phyloP scores from a whole-genome alignment of 1,140 invertebrate species.

The Drosophila yakuba region DNA sequence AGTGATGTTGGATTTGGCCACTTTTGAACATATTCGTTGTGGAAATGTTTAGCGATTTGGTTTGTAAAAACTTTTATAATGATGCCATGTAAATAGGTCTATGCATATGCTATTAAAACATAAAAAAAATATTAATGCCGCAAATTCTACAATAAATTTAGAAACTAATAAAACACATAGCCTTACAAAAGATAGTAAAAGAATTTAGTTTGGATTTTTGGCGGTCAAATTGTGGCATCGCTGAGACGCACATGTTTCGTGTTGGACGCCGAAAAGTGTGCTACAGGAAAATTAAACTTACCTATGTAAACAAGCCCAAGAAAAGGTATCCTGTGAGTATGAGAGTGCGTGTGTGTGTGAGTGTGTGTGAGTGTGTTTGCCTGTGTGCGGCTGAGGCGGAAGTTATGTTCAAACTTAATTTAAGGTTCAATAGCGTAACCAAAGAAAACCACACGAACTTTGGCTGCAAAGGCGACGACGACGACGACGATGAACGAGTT shows the following conservation, averaged over 20 bases:
- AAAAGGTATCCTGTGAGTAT: constrained; percentile 53
- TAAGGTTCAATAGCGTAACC: constrained; percentile 84
- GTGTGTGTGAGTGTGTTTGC: constrained; percentile 21
- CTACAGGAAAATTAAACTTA: constrained; percentile 84
- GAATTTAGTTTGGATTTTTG: background rate
- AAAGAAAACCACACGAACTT: constrained; percentile 83
- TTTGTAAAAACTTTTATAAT: too few species aligned
- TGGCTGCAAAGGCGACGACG: constrained; percentile 56
- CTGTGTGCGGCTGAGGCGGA: constrained; percentile 38
- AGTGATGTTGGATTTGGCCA: constrained; percentile 4
- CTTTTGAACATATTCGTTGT: background rate
- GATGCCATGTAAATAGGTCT: too few species aligned
- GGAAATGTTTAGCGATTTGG: too few species aligned
- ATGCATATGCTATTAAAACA: too few species aligned
- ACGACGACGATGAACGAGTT: constrained; percentile 67
- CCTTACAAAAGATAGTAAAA: too few species aligned
- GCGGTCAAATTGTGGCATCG: background rate
- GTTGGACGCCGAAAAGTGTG: constrained; percentile 73
- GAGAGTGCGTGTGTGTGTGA: constrained; percentile 29
- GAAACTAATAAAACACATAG: too few species aligned
- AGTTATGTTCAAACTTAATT: constrained; percentile 85
- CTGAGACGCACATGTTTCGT: constrained; percentile 68
- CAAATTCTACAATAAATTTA: too few species aligned
- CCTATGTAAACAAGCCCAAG: constrained; percentile 80
- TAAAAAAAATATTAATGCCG: too few species aligned